Evolutionary conservation across 1,140 invertebrate species (phyloP), one percentile per base, ranked within the genome.

Genomic region (Aphelinus certus): DNA sequence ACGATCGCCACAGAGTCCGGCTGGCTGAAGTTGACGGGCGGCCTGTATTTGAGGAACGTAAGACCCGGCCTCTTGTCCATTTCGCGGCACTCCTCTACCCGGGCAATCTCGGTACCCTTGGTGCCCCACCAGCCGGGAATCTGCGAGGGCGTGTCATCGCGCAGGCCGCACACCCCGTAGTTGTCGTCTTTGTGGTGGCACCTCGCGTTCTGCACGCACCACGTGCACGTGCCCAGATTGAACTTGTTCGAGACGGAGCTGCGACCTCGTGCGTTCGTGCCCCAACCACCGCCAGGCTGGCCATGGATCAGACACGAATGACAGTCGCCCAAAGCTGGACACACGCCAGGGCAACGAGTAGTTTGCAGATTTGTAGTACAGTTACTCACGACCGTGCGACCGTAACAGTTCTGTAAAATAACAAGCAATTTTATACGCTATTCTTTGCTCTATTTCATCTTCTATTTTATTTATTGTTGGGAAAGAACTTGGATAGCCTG

Each of bases 121-220:
- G 91, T 85, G 1, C 95, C 95, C 96, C 96, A 97, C 95, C 95
- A 97, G 1, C 95, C 95, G 1, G 92, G 90, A 75, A 93, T 91
- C 80, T 94, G 93, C 1, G 92, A 93, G 1, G 91, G 91, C 26
- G 93, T 94, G 79, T 94, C 94, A 81, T 95, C 94, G 68, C 89
- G 87, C 56, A 90, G 79, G 0, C 94, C 94, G 81, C 94, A 96
- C 3, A 94, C 92, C 0, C 94, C 94, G 79, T 93, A 95, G 84
- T 94, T 95, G 85, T 95, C 94, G 82, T 96, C 93, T 80, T 93
- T 93, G 79, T 94, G 93, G 85, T 96, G 95, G 84, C 96, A 97
- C n/a, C 92, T 89, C 0, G 95, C 95, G 82, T 96, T 96, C 83
- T 97, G 95, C 1, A 97, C 95, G 84, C 96, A 97, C 96, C 96